phyloP scores from a whole-genome alignment of 2,888 invertebrate genomes.

The Philonicus albiceps region DNA sequence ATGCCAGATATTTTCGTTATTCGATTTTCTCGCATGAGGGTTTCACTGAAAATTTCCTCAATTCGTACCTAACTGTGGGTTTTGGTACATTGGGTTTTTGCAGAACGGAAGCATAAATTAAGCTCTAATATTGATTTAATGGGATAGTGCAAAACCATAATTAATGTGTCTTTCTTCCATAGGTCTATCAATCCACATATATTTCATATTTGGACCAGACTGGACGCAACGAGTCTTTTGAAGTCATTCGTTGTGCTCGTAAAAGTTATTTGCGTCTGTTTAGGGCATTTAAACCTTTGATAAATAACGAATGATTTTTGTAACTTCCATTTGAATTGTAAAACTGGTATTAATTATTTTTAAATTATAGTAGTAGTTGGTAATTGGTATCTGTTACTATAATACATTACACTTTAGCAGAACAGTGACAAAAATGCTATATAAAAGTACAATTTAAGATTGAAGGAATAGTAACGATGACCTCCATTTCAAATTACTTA shows the following conservation, averaged over 20 bases:
- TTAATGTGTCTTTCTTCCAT: neutral
- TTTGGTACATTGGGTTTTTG: neutral
- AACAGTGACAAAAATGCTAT: too few species aligned
- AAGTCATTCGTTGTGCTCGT: too few species aligned
- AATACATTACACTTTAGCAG: neutral
- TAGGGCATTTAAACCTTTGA: neutral
- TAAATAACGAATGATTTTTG: neutral
- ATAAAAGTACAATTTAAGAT: neutral
- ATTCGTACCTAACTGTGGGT: neutral
- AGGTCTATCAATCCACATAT: neutral
- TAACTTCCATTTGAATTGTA: too few species aligned
- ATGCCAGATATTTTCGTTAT: neutral
- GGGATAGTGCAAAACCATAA: neutral
- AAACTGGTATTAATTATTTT: too few species aligned
- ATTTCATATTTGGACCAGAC: neutral
- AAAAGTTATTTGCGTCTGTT: neutral
- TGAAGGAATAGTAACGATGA: neutral
- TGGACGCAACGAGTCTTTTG: too few species aligned
- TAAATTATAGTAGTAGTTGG: neutral
- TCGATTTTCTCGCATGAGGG: neutral
- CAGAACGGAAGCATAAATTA: neutral
- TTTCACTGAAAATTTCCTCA: neutral
- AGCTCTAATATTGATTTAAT: neutral
- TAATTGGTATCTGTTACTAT: neutral
- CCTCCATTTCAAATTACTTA: too few species aligned